Base-by-base conservation (phyloP, 1,140 invertebrate genomes). In the Heliconius eleuchia region DNA sequence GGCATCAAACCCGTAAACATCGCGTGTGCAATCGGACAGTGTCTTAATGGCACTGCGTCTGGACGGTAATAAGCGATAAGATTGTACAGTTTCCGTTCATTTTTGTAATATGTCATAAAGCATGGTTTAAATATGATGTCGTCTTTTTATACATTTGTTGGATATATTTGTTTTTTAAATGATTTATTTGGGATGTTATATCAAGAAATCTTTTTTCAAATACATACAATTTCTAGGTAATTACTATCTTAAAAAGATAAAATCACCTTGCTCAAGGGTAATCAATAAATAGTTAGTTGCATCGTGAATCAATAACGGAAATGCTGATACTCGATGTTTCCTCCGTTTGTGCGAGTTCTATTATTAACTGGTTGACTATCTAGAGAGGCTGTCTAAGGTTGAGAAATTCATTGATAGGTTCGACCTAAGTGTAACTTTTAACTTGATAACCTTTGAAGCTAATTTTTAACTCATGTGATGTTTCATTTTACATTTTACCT, bases 281-380 rank as follows among this genome's bases (percentile, higher is more conserved):
- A 66, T 66, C 23, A 66, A 30, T 30, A 66, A 66, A 30, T 30
- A 66, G 19, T 66, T 66, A 23, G 11, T 66, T 27, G 66, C 42
- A 76, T 71, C 46, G n/a, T 71, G 75, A 77, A 71, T 77, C 75
- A 50, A 77, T 77, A 77, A 39, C 66, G 75, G 75, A 77, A 77
- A 77, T 37, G 75, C n/a, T 27, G 66, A 60, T 76, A 76, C 34
- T 66, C 46, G 42, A 50, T 52, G 39, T 77, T 77, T 77, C 75
- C 75, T 77, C 66, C 42, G 75, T 71, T 77, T 52, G 75, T 77
- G 70, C 39, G 60, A 70, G 60, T 66, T 66, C 37, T 76, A 76
- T 77, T 77, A 77, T 77, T 71, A 71, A 52, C 46, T 42, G 30
- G 42, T 8, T 18, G 60, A 23, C 57, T 77, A 77, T 77, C 75